Evolutionary conservation across 2,797 vertebrate genomes (phyloP).

Genomic region (Erithacus rubecula): DNA sequence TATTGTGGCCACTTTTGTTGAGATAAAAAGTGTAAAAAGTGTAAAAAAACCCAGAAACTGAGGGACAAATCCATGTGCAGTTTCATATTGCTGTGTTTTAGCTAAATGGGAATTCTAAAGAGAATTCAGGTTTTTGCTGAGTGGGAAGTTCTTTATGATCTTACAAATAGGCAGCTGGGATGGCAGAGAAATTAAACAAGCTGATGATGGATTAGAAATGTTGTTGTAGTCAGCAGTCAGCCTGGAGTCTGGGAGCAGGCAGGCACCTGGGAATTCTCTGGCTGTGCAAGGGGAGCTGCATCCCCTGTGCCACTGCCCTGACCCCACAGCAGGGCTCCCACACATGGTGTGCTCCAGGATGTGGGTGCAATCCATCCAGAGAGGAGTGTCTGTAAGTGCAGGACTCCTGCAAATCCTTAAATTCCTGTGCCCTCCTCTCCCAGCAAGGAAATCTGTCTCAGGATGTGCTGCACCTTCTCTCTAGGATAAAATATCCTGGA

Average conservation of each 20-base stretch:
- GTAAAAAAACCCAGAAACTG: background rate
- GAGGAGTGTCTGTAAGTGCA: background rate
- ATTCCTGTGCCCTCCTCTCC: background rate
- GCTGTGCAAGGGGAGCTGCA: background rate
- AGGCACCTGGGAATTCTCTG: background rate
- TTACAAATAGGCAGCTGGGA: background rate
- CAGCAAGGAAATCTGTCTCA: background rate
- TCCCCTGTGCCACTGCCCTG: background rate
- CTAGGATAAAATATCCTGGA: background rate
- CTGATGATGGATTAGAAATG: background rate
- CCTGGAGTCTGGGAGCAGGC: background rate
- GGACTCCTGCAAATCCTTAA: background rate
- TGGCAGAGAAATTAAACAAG: background rate
- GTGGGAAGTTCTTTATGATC: rapidly evolving
- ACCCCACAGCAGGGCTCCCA: background rate
- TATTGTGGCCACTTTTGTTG: background rate
- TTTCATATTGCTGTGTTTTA: background rate
- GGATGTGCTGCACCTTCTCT: background rate
- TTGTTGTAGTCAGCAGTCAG: background rate
- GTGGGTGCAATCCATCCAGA: background rate
- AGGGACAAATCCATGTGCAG: rapidly evolving
- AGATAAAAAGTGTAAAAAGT: background rate
- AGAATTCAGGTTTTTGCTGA: background rate
- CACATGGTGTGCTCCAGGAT: rapidly evolving
- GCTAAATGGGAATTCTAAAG: background rate